Base-by-base conservation (phyloP, 1,140 invertebrate genomes). In the Heliconius eleuchia region DNA sequence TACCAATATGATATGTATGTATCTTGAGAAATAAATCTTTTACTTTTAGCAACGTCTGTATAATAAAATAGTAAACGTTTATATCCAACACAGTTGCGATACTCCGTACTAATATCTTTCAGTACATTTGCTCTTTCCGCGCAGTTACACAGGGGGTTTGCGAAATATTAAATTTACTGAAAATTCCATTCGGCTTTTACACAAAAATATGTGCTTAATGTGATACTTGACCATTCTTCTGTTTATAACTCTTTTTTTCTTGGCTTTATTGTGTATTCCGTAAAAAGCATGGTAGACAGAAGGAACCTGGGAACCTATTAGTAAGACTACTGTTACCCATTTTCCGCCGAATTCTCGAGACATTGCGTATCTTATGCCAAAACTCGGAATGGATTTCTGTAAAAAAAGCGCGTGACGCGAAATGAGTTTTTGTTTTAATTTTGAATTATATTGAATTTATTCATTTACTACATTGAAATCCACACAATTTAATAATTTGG, bases 101-200 rank as follows among this genome's bases (percentile, higher is more conserved):
- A 34, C 71, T 55, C 37, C 19, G n/a, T 13, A 23, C 76, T 77
- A 55, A 77, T 77, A 77, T 77, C 76, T 71, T 60, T 71, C 76
- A 77, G 39, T 77, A 66, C 76, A 77, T 78, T 74, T 78, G 73
- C 60, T 60, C 19, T 50, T 73, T 73, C 60, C 73, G 73, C 39
- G 55, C 77, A 70, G 73, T 79, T 74, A 60, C 37, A 27, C 46
- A 27, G 13, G 73, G 27, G 18, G 27, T 60, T 52, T 23, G 46
- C 16, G 57, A 42, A 73, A 42, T 42, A 27, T 57, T 19, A 78
- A 78, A 73, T 57, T 73, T 73, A 8, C 3, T 66, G 50, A 34
- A 74, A 19, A 74, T 57, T 74, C 27, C 50, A 30, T 74, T 74
- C 30, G 27, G 50, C 30, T 13, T 30, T 37, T 71, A 71, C 30